Evolutionary conservation across 2,113 vertebrate genomes (phyloP).

Genomic region (Gopherus evgoodei): DNA sequence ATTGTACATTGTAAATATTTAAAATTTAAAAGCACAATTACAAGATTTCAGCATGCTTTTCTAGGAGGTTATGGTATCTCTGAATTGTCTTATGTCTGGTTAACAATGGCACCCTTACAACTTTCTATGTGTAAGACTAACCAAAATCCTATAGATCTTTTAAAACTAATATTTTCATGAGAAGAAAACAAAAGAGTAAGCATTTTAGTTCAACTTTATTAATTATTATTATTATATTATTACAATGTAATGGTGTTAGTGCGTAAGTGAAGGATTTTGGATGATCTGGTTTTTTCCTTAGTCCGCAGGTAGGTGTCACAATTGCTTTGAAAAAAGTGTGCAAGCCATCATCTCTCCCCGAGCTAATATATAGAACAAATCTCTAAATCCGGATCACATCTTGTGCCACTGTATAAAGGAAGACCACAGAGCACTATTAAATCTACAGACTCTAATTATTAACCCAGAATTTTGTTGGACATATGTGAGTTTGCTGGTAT

Average conservation of each 20-base stretch:
- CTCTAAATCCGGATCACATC: conserved; percentile 84
- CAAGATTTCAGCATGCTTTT: neutral
- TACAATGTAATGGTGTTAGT: neutral
- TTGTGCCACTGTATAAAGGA: conserved; percentile 89
- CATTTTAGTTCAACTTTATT: neutral
- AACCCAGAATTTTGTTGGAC: conserved; percentile 78
- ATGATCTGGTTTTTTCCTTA: conserved; percentile 90
- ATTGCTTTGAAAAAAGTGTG: conserved; percentile 95
- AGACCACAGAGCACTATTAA: conserved; percentile 85
- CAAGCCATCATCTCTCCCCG: conserved; percentile 85
- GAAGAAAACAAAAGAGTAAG: neutral
- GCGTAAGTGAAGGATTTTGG: conserved; percentile 74
- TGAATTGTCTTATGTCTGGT: neutral
- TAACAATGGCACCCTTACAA: neutral
- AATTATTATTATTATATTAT: no score
- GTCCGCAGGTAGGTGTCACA: conserved; percentile 99
- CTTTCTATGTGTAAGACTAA: neutral
- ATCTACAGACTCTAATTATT: conserved; percentile 79
- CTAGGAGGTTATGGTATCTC: neutral
- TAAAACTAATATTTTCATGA: neutral
- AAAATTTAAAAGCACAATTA: neutral
- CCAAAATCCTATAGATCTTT: neutral
- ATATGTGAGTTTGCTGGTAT: conserved; percentile 85
- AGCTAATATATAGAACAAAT: conserved; percentile 84
- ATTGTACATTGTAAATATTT: neutral